Percentiles rank a stretch among this genome's conserved stretches.
These are phyloP conservation scores for Phataginus tetradactyla DNA, from an alignment of 2,797 vertebrate genomes.

Conservation along the genomic window DNA sequence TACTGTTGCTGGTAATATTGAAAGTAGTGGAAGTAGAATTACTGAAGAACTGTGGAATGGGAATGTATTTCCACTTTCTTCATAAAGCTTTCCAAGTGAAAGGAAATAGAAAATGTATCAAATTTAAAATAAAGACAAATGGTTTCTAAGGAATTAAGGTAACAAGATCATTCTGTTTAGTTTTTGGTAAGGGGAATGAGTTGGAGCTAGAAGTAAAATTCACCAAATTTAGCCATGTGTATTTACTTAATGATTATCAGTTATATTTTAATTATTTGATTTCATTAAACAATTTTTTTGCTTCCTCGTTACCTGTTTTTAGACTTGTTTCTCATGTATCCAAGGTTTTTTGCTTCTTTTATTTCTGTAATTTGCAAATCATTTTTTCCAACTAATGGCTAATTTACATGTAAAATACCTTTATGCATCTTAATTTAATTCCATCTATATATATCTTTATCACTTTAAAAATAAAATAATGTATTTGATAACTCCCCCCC, in stretches of 20 bases:
- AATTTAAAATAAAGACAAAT: constrained; percentile 6
- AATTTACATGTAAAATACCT: constrained; percentile 42
- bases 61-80: neutral
- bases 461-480: constrained; percentile 58
- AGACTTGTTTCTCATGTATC: neutral
- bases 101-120: neutral
- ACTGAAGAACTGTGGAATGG: neutral
- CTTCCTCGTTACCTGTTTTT: constrained; percentile 7
- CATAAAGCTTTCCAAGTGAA: constrained; percentile 19
- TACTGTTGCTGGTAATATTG: neutral
- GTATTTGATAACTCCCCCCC: neutral
- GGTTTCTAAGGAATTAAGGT: neutral
- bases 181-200: neutral
- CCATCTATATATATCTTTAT: constrained; percentile 37
- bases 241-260: neutral
- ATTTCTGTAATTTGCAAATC: constrained; percentile 41
- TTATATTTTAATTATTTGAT: constrained; percentile 33
- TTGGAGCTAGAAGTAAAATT: neutral
- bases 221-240: neutral
- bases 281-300: neutral
- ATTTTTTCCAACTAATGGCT: constrained; percentile 25
- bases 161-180: neutral
- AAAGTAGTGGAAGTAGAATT: neutral
- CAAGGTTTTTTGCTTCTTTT: constrained; percentile 32
- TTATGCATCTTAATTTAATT: constrained; percentile 46